Conservation (phyloP, 2,888 invertebrate species). For the Drosophila mimetica region DNA sequence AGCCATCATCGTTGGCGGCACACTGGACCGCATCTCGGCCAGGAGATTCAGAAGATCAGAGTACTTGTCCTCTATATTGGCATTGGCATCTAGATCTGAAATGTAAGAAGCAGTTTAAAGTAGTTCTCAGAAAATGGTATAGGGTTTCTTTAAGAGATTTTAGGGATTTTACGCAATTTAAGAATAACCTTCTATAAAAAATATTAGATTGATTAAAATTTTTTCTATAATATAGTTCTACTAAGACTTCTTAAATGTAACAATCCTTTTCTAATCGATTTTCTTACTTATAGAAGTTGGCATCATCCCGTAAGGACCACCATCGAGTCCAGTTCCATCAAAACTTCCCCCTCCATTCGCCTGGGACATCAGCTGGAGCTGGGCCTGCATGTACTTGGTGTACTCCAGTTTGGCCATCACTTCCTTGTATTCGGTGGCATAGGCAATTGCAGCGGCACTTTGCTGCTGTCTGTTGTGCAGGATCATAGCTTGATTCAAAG, state of each 20-base stretch:
- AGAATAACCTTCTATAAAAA: too few species aligned
- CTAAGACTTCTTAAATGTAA: too few species aligned
- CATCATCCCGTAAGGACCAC: neutral
- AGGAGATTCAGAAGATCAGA: constrained; percentile 46
- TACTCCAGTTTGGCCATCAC: constrained; percentile 67
- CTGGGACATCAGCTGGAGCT: constrained; percentile 56
- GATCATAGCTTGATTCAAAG: neutral
- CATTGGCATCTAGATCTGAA: constrained; percentile 44
- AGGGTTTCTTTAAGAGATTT: too few species aligned
- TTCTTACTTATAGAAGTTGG: constrained; percentile 18
- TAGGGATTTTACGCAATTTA: too few species aligned
- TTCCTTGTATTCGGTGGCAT: constrained; percentile 61
- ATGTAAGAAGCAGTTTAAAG: neutral
- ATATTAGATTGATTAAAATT: too few species aligned
- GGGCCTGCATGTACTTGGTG: constrained; percentile 61
- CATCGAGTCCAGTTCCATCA: constrained; percentile 2
- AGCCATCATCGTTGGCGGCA: constrained; percentile 54
- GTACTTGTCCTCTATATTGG: constrained; percentile 46
- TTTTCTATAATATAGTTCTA: too few species aligned
- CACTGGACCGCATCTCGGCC: constrained; percentile 46
- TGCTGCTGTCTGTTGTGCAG: constrained; percentile 22
- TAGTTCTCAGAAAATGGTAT: neutral
- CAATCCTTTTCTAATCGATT: too few species aligned
- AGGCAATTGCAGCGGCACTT: constrained; percentile 31
- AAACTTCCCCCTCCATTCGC: constrained; percentile 6